Percentiles rank a stretch among this genome's conserved stretches.
Conservation (phyloP, 2,888 invertebrate species). For the Lymantria monacha region DNA sequence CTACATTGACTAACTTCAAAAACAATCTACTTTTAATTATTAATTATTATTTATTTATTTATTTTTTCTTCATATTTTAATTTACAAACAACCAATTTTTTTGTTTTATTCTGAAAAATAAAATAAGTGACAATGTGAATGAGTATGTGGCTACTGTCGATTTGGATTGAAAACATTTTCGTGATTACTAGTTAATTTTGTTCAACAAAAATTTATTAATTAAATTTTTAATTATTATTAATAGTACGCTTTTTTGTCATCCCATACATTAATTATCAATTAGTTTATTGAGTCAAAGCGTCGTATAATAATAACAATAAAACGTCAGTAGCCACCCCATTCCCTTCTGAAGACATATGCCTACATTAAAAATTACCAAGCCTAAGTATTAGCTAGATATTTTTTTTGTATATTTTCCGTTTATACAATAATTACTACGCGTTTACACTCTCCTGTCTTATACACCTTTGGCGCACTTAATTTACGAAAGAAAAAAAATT, state of each 20-base stretch:
- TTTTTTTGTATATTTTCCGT: constrained; percentile 71
- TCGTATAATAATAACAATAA: not conserved
- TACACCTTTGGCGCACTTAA: constrained; percentile 76
- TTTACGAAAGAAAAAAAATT: constrained; percentile 60
- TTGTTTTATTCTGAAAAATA: constrained; percentile 37
- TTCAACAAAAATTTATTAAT: not conserved
- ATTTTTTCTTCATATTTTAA: constrained; percentile 44
- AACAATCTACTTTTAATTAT: constrained; percentile 31
- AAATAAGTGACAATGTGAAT: constrained; percentile 31
- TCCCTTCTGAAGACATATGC: constrained; percentile 21
- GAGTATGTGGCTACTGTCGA: constrained; percentile 9
- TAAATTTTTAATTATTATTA: too few relatives aligned
- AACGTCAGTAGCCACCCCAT: constrained; percentile 2
- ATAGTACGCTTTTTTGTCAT: too few relatives aligned
- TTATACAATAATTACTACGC: constrained; percentile 65
- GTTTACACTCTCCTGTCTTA: constrained; percentile 42
- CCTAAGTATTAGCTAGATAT: constrained; percentile 57
- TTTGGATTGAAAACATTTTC: not conserved
- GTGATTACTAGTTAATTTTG: not conserved
- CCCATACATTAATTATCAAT: too few relatives aligned
- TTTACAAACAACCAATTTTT: constrained; percentile 72
- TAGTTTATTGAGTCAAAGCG: too few relatives aligned
- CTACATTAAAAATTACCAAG: constrained; percentile 43
- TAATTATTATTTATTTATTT: too few relatives aligned
- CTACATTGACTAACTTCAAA: constrained; percentile 40